phyloP scores from a whole-genome alignment of 2,797 vertebrate genomes.

The Siniperca undulata region DNA sequence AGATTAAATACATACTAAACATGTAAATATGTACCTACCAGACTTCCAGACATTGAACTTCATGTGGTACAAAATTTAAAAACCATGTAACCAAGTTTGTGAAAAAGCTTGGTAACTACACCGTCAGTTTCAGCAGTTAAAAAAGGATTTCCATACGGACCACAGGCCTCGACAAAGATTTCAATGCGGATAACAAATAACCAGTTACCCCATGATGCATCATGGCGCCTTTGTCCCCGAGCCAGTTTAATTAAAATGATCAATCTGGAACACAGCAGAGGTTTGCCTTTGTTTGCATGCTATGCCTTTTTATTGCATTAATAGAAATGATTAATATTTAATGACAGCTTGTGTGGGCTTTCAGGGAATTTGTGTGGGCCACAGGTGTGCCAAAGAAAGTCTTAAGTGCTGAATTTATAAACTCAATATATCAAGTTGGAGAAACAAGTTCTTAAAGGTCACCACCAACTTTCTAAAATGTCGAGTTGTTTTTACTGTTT shows the following conservation, averaged over 20 bases:
- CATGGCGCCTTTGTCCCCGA: conserved; percentile 4
- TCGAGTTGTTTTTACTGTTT: not conserved
- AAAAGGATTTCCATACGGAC: not conserved
- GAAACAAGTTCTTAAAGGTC: conserved; percentile 8
- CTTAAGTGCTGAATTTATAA: conserved; percentile 7
- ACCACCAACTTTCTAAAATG: not conserved
- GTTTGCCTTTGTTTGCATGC: conserved; percentile 34
- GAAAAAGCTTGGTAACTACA: not conserved
- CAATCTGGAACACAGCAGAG: conserved; percentile 47
- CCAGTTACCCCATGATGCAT: conserved; percentile 33
- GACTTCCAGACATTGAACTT: not conserved
- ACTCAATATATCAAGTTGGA: conserved; percentile 3
- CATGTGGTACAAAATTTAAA: not conserved
- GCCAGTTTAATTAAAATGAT: conserved; percentile 65
- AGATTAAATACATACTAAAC: not conserved
- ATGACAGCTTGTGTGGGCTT: conserved; percentile 21
- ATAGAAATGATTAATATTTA: conserved; percentile 57
- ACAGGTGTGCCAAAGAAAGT: conserved; percentile 35
- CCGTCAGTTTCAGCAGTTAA: not conserved
- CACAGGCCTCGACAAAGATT: not conserved
- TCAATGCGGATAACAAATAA: conserved; percentile 21
- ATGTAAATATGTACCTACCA: not conserved
- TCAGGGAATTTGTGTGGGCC: conserved; percentile 19
- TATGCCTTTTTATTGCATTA: conserved; percentile 33
- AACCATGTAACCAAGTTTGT: not conserved